Evolutionary conservation across 2,113 vertebrate genomes (phyloP).

Genomic region (Smithornis capensis): DNA sequence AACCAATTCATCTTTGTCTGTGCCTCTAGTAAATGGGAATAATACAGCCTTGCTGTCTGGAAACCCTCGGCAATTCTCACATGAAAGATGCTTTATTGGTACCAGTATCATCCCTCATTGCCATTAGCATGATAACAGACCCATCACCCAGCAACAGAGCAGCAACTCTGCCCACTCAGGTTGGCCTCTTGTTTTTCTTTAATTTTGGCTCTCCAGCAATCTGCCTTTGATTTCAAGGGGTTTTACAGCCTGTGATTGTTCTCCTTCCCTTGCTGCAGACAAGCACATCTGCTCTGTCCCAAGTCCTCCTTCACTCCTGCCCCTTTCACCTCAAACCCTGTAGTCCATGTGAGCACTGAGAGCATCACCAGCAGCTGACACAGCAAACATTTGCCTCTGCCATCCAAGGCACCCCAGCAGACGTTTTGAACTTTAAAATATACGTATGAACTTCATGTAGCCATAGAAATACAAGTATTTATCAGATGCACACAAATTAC

Average conservation of each 20-base stretch:
- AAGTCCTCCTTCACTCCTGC: neutral
- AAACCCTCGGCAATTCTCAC: slow-evolving; percentile 34
- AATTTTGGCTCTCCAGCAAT: neutral
- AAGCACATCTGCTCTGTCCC: neutral
- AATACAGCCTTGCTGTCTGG: slow-evolving; percentile 19
- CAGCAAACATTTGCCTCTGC: neutral
- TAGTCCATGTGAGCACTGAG: neutral
- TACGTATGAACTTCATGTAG: neutral
- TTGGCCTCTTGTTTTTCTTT: neutral
- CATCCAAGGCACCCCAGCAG: neutral
- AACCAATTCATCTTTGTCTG: slow-evolving; percentile 50
- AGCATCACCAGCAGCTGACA: neutral
- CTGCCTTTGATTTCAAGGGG: neutral
- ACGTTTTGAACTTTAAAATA: neutral
- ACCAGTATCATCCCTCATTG: slow-evolving; percentile 48
- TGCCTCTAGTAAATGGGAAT: slow-evolving; percentile 15
- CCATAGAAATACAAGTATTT: neutral
- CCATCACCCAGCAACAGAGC: slow-evolving; percentile 62
- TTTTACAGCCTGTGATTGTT: neutral
- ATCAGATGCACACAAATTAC: neutral
- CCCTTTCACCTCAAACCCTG: neutral
- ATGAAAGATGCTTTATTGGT: slow-evolving; percentile 63
- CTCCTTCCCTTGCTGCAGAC: neutral
- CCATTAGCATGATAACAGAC: slow-evolving; percentile 57
- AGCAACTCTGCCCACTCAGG: neutral